These are phyloP conservation scores for Himalopsyche tibetana DNA, from an alignment of 2,888 invertebrate species.

Conservation along the genomic window DNA sequence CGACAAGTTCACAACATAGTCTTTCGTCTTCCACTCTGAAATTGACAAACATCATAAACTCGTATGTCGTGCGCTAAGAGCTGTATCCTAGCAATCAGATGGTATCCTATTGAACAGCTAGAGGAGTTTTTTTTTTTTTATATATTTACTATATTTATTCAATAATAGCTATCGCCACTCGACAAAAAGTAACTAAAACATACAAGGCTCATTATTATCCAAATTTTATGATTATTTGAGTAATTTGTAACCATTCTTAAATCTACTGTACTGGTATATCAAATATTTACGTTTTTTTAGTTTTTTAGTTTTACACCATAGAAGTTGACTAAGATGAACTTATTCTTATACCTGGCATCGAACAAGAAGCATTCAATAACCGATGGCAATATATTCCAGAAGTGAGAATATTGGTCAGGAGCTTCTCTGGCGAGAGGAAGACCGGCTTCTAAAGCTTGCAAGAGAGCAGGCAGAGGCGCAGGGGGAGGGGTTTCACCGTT, in stretches of 20 bases:
- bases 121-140: too few species aligned
- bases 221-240: too few species aligned
- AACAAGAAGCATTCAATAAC: constrained; percentile 95
- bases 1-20: constrained; percentile 69
- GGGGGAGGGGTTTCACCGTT: constrained; percentile 23
- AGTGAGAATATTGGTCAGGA: constrained; percentile 83
- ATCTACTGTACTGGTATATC: too few species aligned
- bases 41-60: constrained; percentile 47
- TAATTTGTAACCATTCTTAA: too few species aligned
- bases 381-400: constrained; percentile 92
- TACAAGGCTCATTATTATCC: too few species aligned
- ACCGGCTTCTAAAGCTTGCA: constrained; percentile 88
- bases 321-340: not conserved
- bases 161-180: too few species aligned
- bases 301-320: not conserved
- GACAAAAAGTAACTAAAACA: too few species aligned
- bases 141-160: too few species aligned
- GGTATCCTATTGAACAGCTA: too few species aligned
- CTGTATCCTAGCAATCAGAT: too few species aligned
- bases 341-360: constrained; percentile 80
- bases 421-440: constrained; percentile 90
- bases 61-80: too few species aligned
- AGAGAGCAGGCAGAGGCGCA: constrained; percentile 70
- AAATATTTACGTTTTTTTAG: too few species aligned
- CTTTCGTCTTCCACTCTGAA: constrained; percentile 73